A percentile compares a stretch with the other conserved stretches of the same genome.
Conservation (phyloP, 2,797 vertebrate genomes). For the Acestrorhynchus altus region DNA sequence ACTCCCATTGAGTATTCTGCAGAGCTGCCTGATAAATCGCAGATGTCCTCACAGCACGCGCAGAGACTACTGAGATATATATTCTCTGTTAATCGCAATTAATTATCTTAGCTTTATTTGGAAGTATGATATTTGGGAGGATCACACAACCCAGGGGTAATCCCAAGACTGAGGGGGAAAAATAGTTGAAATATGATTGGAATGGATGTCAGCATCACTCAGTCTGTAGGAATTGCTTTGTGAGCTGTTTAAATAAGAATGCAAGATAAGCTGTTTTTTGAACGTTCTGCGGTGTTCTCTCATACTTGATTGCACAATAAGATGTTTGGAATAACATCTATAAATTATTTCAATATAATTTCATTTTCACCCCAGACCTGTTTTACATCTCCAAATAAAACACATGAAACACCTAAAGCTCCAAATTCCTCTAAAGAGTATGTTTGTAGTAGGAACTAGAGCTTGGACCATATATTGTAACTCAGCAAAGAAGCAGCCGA, state of each 20-base stretch:
- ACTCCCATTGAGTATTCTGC: constrained; percentile 27
- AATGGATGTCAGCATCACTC: constrained; percentile 7
- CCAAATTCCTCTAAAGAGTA: too few relatives aligned
- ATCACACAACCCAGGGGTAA: constrained; percentile 4
- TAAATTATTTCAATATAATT: too few relatives aligned
- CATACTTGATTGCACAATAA: too few relatives aligned
- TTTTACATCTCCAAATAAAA: too few relatives aligned
- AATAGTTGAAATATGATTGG: constrained; percentile 9
- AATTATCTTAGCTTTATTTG: constrained; percentile 36
- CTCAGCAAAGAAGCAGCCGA: too few relatives aligned
- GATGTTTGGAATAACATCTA: too few relatives aligned
- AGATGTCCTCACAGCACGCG: neutral
- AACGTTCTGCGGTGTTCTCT: too few relatives aligned
- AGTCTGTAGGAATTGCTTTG: constrained; percentile 19
- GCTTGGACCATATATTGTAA: too few relatives aligned
- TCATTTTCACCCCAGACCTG: too few relatives aligned
- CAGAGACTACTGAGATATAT: neutral
- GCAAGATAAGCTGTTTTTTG: constrained; percentile 17
- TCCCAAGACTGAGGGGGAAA: neutral
- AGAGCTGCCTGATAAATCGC: constrained; percentile 32
- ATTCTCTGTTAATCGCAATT: constrained; percentile 32
- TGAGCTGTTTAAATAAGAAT: constrained; percentile 7
- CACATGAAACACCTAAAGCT: too few relatives aligned
- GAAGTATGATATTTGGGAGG: constrained; percentile 17
- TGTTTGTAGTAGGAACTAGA: too few relatives aligned